A percentile compares a stretch with the other conserved stretches of the same genome.
These are phyloP conservation scores for Agonum fuliginosum DNA, from an alignment of 2,888 invertebrate genomes.

Conservation along the genomic window DNA sequence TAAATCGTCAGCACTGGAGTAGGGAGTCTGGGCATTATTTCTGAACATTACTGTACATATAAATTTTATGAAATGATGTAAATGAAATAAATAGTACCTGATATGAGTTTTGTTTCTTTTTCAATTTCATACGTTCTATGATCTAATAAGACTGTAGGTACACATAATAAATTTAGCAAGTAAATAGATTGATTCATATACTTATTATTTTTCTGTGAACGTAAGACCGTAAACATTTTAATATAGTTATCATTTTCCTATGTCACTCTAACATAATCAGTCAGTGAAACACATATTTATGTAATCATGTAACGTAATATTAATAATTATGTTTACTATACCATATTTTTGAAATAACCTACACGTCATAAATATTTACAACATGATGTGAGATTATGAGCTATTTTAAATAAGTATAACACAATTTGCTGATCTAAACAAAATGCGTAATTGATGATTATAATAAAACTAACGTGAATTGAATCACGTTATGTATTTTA, in stretches of 20 bases:
- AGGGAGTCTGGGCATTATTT: no score
- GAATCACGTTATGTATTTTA: no score
- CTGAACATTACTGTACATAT: no score
- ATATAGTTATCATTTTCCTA: slow-evolving; percentile 1
- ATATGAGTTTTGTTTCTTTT: no score
- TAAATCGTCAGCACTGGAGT: no score
- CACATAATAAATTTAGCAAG: no score
- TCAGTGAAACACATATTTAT: not conserved
- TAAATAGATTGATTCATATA: no score
- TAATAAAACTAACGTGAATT: not conserved
- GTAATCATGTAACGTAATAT: slow-evolving; percentile 1
- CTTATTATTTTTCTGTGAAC: no score
- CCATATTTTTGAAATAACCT: not conserved
- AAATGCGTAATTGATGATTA: not conserved
- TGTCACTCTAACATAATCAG: not conserved
- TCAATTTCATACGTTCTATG: no score
- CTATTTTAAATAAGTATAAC: not conserved
- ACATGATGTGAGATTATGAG: not conserved
- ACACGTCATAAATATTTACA: not conserved
- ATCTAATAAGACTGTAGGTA: no score
- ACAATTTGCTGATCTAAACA: not conserved
- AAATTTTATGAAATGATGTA: no score
- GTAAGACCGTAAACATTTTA: not conserved
- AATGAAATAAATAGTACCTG: no score
- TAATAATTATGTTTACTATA: slow-evolving; percentile 15